Base-by-base conservation (phyloP, 2,797 vertebrate species). In the Crocodylus rhombifer region DNA sequence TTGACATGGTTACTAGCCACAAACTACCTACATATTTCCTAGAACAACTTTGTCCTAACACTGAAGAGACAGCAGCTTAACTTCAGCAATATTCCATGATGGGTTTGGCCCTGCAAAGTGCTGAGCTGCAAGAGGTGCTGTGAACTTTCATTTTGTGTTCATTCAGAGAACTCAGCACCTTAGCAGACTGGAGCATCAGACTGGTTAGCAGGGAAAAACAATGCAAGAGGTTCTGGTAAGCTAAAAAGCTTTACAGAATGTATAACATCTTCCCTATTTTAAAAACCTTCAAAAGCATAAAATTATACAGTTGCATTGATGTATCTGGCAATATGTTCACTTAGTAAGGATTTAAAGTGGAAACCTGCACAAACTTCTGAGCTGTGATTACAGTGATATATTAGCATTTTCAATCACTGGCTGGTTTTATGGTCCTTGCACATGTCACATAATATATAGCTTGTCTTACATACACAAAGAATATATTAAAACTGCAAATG, bases 401-500 rank as follows among this genome's bases (percentile, higher is more conserved):
- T 61, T 7, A 17, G 51, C 12, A 1, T 58, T 92, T 82, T 87
- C 87, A 87, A 58, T 85, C 57, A 5, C 73, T 87, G 63, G 79
- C 17, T n/a, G 17, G 91, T 76, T 92, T 86, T 78, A 87, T 65
- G 78, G 57, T 90, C 83, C 83, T 87, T 83, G 33, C 87, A 81
- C 7, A 3, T 51, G 67, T 87, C 87, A 77, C n/a, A 30, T 36
- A 62, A 92, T 63, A 6, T 9, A 80, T 2, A 4, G 80, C 84
- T 88, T 63, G 75, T 87, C 84, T 92, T 67, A 56, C 60, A 90
- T 67, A 64, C 17, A 77, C 87, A 91, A 60, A 91, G 92, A 86
- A 91, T 83, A 90, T 67, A 92, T 94, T 89, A 64, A 55, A 91
- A 93, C 63, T 58, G 30, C 94, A 94, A 91, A 88, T 87, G 60